Base-by-base conservation (phyloP, 2,113 vertebrate genomes). In the Origma solitaria region DNA sequence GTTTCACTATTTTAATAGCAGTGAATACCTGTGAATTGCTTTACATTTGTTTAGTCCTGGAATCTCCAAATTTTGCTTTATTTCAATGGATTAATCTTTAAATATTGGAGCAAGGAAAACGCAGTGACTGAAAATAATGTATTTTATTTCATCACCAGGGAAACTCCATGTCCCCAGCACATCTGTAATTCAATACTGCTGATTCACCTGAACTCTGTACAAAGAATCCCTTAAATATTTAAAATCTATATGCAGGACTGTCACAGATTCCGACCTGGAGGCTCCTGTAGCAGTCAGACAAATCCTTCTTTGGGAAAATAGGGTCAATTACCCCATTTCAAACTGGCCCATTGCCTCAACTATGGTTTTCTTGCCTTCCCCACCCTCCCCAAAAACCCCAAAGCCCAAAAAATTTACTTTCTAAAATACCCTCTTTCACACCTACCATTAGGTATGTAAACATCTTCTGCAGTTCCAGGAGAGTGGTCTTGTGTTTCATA, bases 391-490 rank as follows among this genome's bases (percentile, higher is more conserved):
- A 12, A 4, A 57, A 78, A 87, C n/a, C n/a, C n/a, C n/a, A n/a
- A n/a, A n/a, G n/a, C n/a, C n/a, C n/a, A n/a, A n/a, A n/a, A n/a
- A n/a, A n/a, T n/a, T n/a, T n/a, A 49, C 3, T 40, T 88, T 5
- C 22, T 31, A 65, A 53, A 86, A 88, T 6, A 53, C 3, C 3
- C 51, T 66, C 86, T 71, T 80, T 62, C 19, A 19, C 62, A 98
- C 98, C 91, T 97, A 99, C 99, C 99, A 99, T 99, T 92, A 99
- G 98, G 97, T 99, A 99, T 1, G 99, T 99, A 98, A 99, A 99
- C 99, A 99, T 99, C 97, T 99, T 99, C 97, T 99, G 99, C 76
- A 99, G 98, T 91, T 99, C 99, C 95, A 99, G 97, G 15, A 99
- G 98, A 11, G 99, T 99, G 61, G 99, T 99, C 97, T 99, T 99